phyloP scores from a whole-genome alignment of 2,797 vertebrate species.

The Pachyuromys duprasi region DNA sequence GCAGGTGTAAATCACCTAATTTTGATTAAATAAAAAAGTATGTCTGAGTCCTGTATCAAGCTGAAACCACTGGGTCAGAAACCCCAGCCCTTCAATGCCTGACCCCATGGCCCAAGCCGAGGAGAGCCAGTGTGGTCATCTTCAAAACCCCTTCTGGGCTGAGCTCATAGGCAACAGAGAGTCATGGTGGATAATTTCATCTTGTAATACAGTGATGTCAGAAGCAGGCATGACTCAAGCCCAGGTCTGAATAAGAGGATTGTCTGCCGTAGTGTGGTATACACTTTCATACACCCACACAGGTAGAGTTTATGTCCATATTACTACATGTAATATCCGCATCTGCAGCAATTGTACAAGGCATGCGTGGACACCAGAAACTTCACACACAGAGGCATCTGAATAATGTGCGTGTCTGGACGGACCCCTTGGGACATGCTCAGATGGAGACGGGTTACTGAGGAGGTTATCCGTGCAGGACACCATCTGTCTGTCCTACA shows the following conservation, averaged over 20 bases:
- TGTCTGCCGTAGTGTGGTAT: conserved; percentile 54
- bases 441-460: background rate
- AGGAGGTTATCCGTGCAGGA: background rate
- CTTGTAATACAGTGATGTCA: conserved; percentile 54
- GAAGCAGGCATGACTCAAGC: conserved; percentile 56
- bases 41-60: conserved; percentile 44
- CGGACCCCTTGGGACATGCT: conserved; percentile 4
- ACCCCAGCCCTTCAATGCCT: conserved; percentile 17
- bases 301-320: conserved; percentile 26
- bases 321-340: conserved; percentile 7
- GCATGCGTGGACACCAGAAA: background rate
- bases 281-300: conserved; percentile 67
- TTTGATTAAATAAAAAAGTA: conserved; percentile 52
- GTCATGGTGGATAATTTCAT: conserved; percentile 39
- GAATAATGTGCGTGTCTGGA: conserved; percentile 10
- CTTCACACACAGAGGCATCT: background rate
- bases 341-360: conserved; percentile 41
- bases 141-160: conserved; percentile 68
- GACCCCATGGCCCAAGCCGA: background rate
- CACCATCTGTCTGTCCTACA: conserved; percentile 37
- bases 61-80: conserved; percentile 34
- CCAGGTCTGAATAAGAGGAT: conserved; percentile 67
- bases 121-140: conserved; percentile 39
- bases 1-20: conserved; percentile 17
- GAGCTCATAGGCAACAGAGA: conserved; percentile 38